phyloP scores from a whole-genome alignment of 2,888 invertebrate species.

The Agriopis leucophaearia region DNA sequence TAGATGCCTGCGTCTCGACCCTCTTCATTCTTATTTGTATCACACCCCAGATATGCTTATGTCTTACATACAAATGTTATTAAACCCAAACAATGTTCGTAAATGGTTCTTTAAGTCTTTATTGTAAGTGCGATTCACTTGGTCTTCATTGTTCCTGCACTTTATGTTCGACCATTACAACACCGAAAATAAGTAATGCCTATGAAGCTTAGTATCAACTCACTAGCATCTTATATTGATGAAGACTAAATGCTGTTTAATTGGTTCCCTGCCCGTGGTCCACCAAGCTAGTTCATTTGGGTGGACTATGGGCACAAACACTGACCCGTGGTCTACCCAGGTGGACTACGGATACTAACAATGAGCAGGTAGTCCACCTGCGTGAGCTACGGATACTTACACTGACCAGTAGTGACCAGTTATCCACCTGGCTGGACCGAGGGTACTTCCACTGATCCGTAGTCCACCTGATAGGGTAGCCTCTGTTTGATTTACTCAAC shows the following conservation, averaged over 20 bases:
- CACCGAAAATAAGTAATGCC: constrained; percentile 27
- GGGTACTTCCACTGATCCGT: too few relatives aligned
- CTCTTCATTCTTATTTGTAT: constrained; percentile 63
- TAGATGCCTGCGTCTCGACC: constrained; percentile 61
- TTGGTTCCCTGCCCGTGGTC: too few relatives aligned
- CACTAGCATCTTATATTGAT: constrained; percentile 1
- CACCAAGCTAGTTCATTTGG: too few relatives aligned
- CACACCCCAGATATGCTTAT: constrained; percentile 46
- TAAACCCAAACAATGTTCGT: constrained; percentile 49
- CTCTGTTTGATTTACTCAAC: too few relatives aligned
- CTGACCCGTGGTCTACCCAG: too few relatives aligned
- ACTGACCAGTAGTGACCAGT: too few relatives aligned
- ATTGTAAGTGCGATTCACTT: neutral
- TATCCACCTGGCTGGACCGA: too few relatives aligned
- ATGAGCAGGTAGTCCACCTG: too few relatives aligned
- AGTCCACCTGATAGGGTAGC: too few relatives aligned
- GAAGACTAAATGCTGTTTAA: neutral
- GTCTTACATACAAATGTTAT: constrained; percentile 38
- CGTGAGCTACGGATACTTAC: too few relatives aligned
- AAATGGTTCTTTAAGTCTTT: constrained; percentile 32
- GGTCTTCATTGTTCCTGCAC: neutral
- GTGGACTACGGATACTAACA: too few relatives aligned
- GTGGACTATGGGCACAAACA: too few relatives aligned
- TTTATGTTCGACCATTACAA: constrained; percentile 37
- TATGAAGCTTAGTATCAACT: neutral